Evolutionary conservation across 2,113 vertebrate species (phyloP).

Genomic region (Balaeniceps rex): DNA sequence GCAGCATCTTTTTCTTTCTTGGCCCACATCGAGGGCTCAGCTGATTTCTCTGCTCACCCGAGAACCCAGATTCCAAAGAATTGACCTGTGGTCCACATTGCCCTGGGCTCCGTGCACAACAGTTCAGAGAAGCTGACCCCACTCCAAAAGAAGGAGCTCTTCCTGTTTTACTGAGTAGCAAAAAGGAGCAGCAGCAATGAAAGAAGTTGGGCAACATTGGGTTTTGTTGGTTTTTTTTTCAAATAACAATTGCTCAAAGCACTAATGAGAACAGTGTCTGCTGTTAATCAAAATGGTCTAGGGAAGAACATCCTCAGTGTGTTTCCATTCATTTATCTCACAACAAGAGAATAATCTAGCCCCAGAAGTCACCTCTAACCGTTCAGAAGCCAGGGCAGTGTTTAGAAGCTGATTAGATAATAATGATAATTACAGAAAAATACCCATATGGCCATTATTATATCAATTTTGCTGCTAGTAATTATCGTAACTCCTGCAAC

Average conservation of each 20-base stretch:
- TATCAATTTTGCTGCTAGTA: neutral
- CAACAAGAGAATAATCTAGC: neutral
- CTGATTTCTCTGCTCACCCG: neutral
- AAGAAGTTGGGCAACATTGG: neutral
- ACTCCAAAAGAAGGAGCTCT: neutral
- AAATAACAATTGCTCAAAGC: neutral
- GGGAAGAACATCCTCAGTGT: neutral
- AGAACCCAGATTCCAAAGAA: neutral
- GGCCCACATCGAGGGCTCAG: accelerated
- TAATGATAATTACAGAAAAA: conserved; percentile 47
- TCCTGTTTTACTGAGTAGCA: neutral
- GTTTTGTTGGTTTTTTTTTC: neutral
- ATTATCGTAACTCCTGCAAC: neutral
- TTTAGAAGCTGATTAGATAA: neutral
- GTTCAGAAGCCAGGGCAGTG: neutral
- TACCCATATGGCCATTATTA: neutral
- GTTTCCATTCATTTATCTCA: neutral
- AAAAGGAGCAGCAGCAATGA: neutral
- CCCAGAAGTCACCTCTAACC: neutral
- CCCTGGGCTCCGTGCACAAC: neutral
- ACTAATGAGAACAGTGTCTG: neutral
- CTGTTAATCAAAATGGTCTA: neutral
- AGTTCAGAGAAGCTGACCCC: neutral
- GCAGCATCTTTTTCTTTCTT: neutral
- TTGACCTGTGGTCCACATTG: accelerated